Percentiles rank a stretch among this genome's conserved stretches.
Conservation (phyloP, 1,140 invertebrate species). For the Venustaconcha ellipsiformis region DNA sequence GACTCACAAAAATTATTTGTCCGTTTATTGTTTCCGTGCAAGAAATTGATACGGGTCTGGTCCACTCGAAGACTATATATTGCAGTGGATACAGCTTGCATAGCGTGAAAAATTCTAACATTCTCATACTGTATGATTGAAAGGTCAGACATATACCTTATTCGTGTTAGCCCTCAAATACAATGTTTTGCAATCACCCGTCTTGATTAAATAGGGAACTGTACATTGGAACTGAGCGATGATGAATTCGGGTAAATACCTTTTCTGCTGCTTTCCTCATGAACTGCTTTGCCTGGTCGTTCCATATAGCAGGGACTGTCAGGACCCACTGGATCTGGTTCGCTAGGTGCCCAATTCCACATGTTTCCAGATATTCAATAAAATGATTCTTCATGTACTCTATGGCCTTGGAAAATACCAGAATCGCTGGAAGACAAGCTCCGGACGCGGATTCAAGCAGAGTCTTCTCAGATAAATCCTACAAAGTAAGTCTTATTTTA, state of each 20-base stretch:
- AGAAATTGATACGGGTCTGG: too few relatives aligned
- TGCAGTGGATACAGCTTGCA: too few relatives aligned
- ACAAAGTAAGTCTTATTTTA: neutral
- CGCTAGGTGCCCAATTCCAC: conserved; percentile 1
- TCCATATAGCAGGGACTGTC: conserved; percentile 30
- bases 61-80: too few relatives aligned
- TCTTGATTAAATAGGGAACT: too few relatives aligned
- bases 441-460: conserved; percentile 20
- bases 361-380: conserved; percentile 2
- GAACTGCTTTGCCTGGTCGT: conserved; percentile 18
- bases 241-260: neutral
- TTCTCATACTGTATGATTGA: too few relatives aligned
- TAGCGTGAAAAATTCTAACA: too few relatives aligned
- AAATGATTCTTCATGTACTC: conserved; percentile 24
- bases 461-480: conserved; percentile 8
- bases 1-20: too few relatives aligned
- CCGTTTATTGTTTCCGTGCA: too few relatives aligned
- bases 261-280: conserved; percentile 24
- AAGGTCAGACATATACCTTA: too few relatives aligned
- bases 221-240: too few relatives aligned
- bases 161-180: too few relatives aligned
- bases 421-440: conserved; percentile 2
- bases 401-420: conserved; percentile 22
- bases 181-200: too few relatives aligned
- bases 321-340: conserved; percentile 25